Conservation (phyloP, 2,888 invertebrate genomes). For the Ligdia adustata region DNA sequence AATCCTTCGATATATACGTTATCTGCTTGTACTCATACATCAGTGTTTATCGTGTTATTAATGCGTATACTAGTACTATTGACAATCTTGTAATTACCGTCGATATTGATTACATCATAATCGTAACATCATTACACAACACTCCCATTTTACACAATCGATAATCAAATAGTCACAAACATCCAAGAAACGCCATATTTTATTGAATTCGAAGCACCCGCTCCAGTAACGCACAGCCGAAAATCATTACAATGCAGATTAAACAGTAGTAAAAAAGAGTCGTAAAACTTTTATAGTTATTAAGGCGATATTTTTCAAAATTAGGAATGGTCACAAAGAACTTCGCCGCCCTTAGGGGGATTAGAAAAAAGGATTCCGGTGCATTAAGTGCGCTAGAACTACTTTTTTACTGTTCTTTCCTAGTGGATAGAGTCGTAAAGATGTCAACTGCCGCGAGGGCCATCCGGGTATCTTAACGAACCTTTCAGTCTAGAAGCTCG, state of each 20-base stretch:
- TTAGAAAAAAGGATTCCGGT: conserved; percentile 59
- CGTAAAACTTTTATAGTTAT: conserved; percentile 75
- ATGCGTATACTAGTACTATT: too few species aligned
- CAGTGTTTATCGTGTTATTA: conserved; percentile 10
- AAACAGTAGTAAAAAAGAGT: conserved; percentile 77
- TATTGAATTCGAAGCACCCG: conserved; percentile 43
- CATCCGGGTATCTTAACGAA: conserved; percentile 63
- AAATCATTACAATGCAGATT: conserved; percentile 69
- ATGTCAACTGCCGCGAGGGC: conserved; percentile 51
- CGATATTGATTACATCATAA: conserved; percentile 21
- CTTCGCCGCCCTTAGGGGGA: conserved; percentile 62
- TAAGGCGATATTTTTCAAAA: conserved; percentile 69
- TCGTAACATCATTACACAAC: conserved; percentile 25
- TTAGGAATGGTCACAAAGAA: conserved; percentile 68
- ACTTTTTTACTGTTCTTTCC: conserved; percentile 58
- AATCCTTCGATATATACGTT: too few species aligned
- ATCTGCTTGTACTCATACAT: too few species aligned
- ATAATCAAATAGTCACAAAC: conserved; percentile 26
- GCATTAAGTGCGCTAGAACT: conserved; percentile 60
- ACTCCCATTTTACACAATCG: conserved; percentile 30
- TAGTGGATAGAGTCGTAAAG: conserved; percentile 73
- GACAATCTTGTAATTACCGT: conserved; percentile 9
- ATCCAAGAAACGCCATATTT: conserved; percentile 37
- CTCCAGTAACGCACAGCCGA: conserved; percentile 60
- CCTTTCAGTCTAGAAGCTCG: conserved; percentile 59